Evolutionary conservation across 2,888 invertebrate species (phyloP).

Genomic region (Fissipunctia ypsillon): DNA sequence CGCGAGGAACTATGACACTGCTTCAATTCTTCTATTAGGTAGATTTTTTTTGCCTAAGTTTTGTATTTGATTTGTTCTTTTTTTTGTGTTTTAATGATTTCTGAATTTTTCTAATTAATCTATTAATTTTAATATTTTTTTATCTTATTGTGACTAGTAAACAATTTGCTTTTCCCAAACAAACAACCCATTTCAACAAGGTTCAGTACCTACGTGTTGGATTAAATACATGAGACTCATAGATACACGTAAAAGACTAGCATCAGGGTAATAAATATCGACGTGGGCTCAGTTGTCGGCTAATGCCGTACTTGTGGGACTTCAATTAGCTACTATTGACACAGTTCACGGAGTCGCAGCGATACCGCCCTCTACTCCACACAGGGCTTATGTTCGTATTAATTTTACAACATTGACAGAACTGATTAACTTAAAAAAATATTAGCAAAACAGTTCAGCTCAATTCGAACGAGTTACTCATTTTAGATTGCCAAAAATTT

Average conservation of each 20-base stretch:
- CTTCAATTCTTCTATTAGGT: too few species aligned
- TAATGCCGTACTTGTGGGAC: slow-evolving; percentile 81
- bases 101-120: too few species aligned
- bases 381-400: slow-evolving; percentile 44
- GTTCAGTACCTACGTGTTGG: slow-evolving; percentile 67
- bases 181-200: slow-evolving; percentile 16
- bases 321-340: slow-evolving; percentile 87
- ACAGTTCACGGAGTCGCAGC: slow-evolving; percentile 77
- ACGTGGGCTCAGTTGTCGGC: slow-evolving; percentile 71
- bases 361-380: slow-evolving; percentile 67
- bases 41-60: too few species aligned
- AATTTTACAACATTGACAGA: slow-evolving; percentile 14
- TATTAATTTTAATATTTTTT: too few species aligned
- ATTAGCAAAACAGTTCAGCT: not conserved
- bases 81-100: too few species aligned
- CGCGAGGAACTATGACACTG: too few species aligned
- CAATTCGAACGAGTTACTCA: slow-evolving; percentile 3
- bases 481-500: not conserved
- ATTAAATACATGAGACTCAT: slow-evolving; percentile 76
- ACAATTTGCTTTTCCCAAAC: too few species aligned
- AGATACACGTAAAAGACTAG: slow-evolving; percentile 64
- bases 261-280: slow-evolving; percentile 72
- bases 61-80: too few species aligned
- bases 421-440: not conserved
- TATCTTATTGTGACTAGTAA: too few species aligned